Evolutionary conservation across 35 echinoderm and acorn worm species (phyloP).

Genomic region (Amphiura filiformis): DNA sequence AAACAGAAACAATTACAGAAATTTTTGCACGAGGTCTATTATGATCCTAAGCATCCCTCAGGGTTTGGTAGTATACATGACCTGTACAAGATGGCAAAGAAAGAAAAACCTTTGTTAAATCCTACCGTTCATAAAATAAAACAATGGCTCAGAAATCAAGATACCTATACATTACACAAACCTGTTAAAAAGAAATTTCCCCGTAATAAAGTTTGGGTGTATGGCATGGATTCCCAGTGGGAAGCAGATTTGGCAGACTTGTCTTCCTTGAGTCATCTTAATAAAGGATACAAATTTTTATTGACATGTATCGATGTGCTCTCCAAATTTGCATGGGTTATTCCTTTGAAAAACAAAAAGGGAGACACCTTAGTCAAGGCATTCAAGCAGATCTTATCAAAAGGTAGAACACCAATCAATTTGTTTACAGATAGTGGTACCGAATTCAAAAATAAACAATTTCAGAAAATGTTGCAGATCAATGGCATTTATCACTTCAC

Average conservation of each 20-base stretch:
- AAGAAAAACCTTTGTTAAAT: not conserved
- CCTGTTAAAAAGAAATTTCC: slow-evolving; percentile 39
- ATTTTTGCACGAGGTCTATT: no score
- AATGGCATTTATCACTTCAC: slow-evolving; percentile 51
- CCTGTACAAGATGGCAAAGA: not conserved
- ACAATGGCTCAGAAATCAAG: slow-evolving; percentile 27
- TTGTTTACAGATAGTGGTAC: slow-evolving; percentile 53
- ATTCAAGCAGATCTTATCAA: slow-evolving; percentile 42
- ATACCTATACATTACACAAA: slow-evolving; percentile 46
- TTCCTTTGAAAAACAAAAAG: slow-evolving; percentile 50
- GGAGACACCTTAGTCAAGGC: not conserved
- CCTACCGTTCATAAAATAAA: not conserved
- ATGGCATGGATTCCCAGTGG: not conserved
- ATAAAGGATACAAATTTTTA: slow-evolving; percentile 44
- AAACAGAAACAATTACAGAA: no score
- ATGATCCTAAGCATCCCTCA: no score
- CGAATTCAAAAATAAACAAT: slow-evolving; percentile 42
- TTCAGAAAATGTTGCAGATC: slow-evolving; percentile 29
- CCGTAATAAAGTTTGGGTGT: slow-evolving; percentile 53
- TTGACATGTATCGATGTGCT: slow-evolving; percentile 63
- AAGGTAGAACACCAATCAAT: slow-evolving; percentile 20
- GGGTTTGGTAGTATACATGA: no score
- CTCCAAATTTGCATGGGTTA: slow-evolving; percentile 64
- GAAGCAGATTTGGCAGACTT: slow-evolving; percentile 58
- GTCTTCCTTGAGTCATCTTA: not conserved